Conservation (phyloP, 2,797 vertebrate species). For the Argentina silus region DNA sequence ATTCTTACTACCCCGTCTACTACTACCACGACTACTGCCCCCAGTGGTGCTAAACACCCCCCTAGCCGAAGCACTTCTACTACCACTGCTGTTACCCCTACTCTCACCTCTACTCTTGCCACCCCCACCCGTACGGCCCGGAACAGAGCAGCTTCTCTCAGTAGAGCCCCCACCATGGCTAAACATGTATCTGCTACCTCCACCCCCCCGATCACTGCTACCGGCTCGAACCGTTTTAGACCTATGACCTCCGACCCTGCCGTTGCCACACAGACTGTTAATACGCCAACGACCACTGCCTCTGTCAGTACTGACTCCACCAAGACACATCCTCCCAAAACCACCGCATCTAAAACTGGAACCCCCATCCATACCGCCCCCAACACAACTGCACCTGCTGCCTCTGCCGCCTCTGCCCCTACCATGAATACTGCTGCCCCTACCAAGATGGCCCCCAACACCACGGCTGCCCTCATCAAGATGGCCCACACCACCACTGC, state of each 20-base stretch:
- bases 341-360: neutral
- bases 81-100: neutral
- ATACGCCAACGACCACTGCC: constrained; percentile 45
- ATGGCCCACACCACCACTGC: no score
- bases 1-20: constrained; percentile 17
- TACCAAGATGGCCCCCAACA: neutral
- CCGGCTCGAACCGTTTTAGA: neutral
- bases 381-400: constrained; percentile 25
- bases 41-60: constrained; percentile 28
- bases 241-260: constrained; percentile 2
- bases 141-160: neutral
- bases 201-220: neutral
- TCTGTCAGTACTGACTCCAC: constrained; percentile 40
- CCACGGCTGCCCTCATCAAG: neutral
- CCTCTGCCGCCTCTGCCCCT: no score
- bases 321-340: constrained; percentile 20
- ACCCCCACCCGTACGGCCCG: neutral
- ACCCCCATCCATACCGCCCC: constrained; percentile 7
- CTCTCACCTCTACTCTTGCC: neutral
- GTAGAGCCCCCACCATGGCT: neutral
- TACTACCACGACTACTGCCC: neutral
- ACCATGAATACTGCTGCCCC: no score
- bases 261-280: constrained; percentile 25
- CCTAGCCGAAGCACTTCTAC: constrained; percentile 6
- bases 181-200: neutral